phyloP scores from a whole-genome alignment of 1,140 invertebrate genomes.

The Hestina assimilis region DNA sequence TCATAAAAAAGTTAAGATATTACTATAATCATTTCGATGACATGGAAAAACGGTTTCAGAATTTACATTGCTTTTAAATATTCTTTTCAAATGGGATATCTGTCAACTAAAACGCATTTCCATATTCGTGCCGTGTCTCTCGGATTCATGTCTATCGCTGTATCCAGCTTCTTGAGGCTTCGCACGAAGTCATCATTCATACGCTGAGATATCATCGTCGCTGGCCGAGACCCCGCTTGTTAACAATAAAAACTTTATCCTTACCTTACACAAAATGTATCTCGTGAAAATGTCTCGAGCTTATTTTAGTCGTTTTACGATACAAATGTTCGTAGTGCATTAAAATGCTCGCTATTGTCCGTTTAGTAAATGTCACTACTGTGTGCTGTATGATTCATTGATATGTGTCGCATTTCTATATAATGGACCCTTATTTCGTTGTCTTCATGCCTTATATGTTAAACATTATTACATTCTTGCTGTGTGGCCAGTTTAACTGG shows the following conservation, averaged over 20 bases:
- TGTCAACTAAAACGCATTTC: conserved; percentile 41
- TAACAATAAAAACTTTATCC: conserved; percentile 78
- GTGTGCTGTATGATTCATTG: conserved; percentile 28
- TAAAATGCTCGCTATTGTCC: conserved; percentile 25
- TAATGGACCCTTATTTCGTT: conserved; percentile 28
- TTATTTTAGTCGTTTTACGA: conserved; percentile 49
- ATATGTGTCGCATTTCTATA: conserved; percentile 24
- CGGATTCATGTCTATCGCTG: conserved; percentile 55
- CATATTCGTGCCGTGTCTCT: conserved; percentile 67
- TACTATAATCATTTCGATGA: conserved; percentile 1
- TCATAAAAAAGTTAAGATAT: neutral
- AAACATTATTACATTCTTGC: conserved; percentile 19
- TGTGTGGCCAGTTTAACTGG: conserved; percentile 26
- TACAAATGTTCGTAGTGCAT: conserved; percentile 21
- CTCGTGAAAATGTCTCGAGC: conserved; percentile 52
- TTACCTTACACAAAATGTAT: conserved; percentile 62
- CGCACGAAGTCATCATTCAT: conserved; percentile 78
- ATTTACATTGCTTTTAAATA: conserved; percentile 11
- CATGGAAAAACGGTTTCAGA: neutral
- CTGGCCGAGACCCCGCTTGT: conserved; percentile 67
- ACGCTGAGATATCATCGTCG: conserved; percentile 73
- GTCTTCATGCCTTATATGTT: conserved; percentile 22
- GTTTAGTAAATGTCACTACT: conserved; percentile 29
- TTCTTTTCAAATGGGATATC: conserved; percentile 35
- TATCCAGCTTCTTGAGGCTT: conserved; percentile 59